phyloP scores from a whole-genome alignment of 2,888 invertebrate genomes.

The Druceiella hillmani region DNA sequence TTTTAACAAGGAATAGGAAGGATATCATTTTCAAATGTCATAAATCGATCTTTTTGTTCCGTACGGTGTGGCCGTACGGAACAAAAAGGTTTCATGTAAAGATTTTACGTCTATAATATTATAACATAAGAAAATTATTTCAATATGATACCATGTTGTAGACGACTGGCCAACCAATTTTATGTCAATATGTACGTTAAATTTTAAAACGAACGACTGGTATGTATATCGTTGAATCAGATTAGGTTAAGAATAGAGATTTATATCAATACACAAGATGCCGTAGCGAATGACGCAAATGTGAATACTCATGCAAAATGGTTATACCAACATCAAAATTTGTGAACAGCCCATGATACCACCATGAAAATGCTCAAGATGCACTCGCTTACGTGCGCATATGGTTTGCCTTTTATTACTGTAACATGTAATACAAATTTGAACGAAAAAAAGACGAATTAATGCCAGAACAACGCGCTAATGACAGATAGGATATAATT shows the following conservation, averaged over 20 bases:
- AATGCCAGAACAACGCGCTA: too few species aligned
- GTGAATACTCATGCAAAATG: too few species aligned
- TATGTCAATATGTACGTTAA: slow-evolving; percentile 28
- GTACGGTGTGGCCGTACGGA: slow-evolving; percentile 11
- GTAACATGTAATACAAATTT: too few species aligned
- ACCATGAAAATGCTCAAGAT: too few species aligned
- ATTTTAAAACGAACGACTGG: slow-evolving; percentile 29
- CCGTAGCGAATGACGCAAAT: slow-evolving; percentile 23
- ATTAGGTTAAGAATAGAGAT: slow-evolving; percentile 23
- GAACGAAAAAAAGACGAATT: too few species aligned
- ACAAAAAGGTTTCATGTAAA: slow-evolving; percentile 23
- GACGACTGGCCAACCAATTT: slow-evolving; percentile 26
- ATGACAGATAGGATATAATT: too few species aligned
- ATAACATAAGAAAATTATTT: slow-evolving; percentile 21
- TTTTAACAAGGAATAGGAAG: slow-evolving; percentile 28
- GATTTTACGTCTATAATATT: slow-evolving; percentile 26
- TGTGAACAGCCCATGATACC: too few species aligned
- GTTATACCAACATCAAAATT: too few species aligned
- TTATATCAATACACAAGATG: slow-evolving; percentile 29
- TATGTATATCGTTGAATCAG: slow-evolving; percentile 29
- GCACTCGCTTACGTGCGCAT: too few species aligned
- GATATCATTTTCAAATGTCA: slow-evolving; percentile 27
- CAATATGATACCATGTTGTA: slow-evolving; percentile 20
- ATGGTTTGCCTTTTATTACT: too few species aligned
- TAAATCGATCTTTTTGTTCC: slow-evolving; percentile 23